Evolutionary conservation across 1,140 invertebrate species (phyloP), one percentile per base, ranked within the genome.

Genomic region (Battus philenor): DNA sequence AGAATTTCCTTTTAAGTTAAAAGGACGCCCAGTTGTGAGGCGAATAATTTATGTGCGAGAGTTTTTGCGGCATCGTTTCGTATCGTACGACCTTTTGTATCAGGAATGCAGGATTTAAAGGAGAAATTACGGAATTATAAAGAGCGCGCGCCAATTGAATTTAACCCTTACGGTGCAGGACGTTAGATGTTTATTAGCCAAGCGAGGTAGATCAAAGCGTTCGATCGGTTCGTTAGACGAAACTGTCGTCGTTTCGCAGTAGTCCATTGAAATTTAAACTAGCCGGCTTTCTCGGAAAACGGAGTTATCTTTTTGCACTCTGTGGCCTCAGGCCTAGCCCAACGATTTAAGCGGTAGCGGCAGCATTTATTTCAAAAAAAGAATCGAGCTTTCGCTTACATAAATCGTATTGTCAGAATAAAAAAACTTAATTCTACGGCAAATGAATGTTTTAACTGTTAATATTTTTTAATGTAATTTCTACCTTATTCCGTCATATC

Each of bases 261-360:
- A 72, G 54, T 59, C 59, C 63, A 69, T 73, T 68, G 69, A 69
- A 73, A 73, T 73, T 73, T 68, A 69, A 73, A 73, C 69, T 65
- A 69, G 54, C 56, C 20, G 52, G 27, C 18, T 29, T 68, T 73
- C 66, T 57, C 46, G 47, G 66, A 67, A 73, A 56, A 44, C 32
- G 26, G 18, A 17, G 52, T 56, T 54, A 49, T 47, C 50, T 58
- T 59, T 61, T 66, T 67, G 44, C 43, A 45, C 27, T 55, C 46
- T 31, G 33, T 33, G 46, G 26, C 18, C 20, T 32, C 26, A 4
- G 51, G 31, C 64, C 61, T 65, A 59, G 41, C 56, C 64, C 59
- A 61, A 66, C 56, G 47, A 50, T 38, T 26, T 30, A 38, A 32
- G 38, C 17, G 51, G 47, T 58, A 45, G 48, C 32, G 17, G 32